Evolutionary conservation across 2,888 invertebrate species (phyloP).

Genomic region (Trachelus troglodyta): DNA sequence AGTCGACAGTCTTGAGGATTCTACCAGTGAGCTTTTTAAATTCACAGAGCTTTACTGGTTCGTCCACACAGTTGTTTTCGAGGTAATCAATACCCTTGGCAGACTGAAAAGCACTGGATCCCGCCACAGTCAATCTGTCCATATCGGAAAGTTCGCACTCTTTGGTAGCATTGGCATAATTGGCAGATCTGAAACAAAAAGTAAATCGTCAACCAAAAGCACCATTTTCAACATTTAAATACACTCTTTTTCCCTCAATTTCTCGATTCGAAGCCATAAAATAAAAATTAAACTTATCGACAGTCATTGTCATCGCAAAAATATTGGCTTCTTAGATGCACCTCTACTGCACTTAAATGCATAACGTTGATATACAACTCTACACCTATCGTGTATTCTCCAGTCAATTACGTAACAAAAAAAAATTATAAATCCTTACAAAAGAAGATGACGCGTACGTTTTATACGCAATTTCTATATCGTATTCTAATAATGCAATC

Average conservation of each 20-base stretch:
- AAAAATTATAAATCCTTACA: background rate
- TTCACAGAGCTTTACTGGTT: constrained; percentile 93
- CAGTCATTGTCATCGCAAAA: too few species aligned
- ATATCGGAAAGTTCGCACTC: constrained; percentile 90
- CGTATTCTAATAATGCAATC: background rate
- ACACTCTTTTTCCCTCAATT: background rate
- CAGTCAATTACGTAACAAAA: background rate
- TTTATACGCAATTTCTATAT: too few species aligned
- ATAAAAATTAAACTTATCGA: background rate
- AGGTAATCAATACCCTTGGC: constrained; percentile 79
- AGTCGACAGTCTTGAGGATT: constrained; percentile 93
- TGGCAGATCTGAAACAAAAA: constrained; percentile 81
- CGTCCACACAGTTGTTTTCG: constrained; percentile 93
- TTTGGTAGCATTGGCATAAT: constrained; percentile 87
- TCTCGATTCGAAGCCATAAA: background rate
- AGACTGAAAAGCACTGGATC: constrained; percentile 79
- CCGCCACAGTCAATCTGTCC: constrained; percentile 90
- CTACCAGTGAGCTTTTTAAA: constrained; percentile 90
- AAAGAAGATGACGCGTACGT: background rate
- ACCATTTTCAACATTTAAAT: background rate
- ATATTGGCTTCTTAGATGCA: too few species aligned
- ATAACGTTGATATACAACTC: too few species aligned
- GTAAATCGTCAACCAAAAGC: constrained; percentile 20
- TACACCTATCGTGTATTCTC: background rate
- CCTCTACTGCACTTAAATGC: too few species aligned